A percentile compares a stretch with the other conserved stretches of the same genome.
phyloP scores from a whole-genome alignment of 2,888 invertebrate species.

The Metalampra italica region DNA sequence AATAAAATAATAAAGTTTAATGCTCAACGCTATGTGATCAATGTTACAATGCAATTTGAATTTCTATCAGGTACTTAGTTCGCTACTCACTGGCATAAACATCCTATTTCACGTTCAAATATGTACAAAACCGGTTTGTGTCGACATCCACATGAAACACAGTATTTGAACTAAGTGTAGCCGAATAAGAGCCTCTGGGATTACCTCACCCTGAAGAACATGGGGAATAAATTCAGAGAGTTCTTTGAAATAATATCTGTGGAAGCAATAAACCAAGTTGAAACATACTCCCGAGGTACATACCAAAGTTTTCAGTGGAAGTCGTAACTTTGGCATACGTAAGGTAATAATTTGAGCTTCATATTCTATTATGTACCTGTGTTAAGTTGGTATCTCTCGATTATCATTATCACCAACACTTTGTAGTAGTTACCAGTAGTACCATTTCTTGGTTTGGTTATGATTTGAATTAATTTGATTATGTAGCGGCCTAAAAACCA shows the following conservation, averaged over 20 bases:
- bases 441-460: too few relatives aligned
- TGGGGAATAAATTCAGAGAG: conserved; percentile 64
- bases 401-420: not conserved
- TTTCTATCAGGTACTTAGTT: not conserved
- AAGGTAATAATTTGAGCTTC: conserved; percentile 44
- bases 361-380: conserved; percentile 4
- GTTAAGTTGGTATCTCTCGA: not conserved
- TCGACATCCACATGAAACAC: conserved; percentile 32
- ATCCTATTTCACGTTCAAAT: conserved; percentile 30
- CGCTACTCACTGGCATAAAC: conserved; percentile 14
- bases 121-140: conserved; percentile 39
- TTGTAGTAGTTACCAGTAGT: too few relatives aligned
- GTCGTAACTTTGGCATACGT: conserved; percentile 52
- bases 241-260: conserved; percentile 75
- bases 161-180: conserved; percentile 62
- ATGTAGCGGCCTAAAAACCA: too few relatives aligned
- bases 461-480: too few relatives aligned
- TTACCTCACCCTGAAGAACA: conserved; percentile 59
- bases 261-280: conserved; percentile 73
- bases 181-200: conserved; percentile 65
- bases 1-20: too few relatives aligned
- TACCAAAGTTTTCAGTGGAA: conserved; percentile 63
- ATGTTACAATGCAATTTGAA: not conserved
- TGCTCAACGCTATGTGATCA: too few relatives aligned
- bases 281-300: conserved; percentile 64